These are phyloP conservation scores for Xestia c-nigrum DNA, from an alignment of 2,888 invertebrate genomes.

Conservation along the genomic window DNA sequence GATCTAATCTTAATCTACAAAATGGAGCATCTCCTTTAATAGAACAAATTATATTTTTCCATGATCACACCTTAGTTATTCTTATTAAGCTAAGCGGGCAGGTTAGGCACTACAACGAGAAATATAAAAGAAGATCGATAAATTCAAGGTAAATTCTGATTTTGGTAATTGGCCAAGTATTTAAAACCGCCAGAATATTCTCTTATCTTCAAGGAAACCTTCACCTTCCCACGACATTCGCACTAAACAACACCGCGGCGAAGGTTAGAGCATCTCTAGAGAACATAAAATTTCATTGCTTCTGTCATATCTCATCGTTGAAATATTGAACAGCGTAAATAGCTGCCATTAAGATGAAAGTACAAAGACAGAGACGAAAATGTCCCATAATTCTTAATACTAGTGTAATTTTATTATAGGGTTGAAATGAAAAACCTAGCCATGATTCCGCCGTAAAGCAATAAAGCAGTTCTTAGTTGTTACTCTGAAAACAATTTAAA, in stretches of 20 bases:
- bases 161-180: neutral
- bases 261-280: constrained; percentile 54
- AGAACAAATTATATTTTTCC: too few species aligned
- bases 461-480: constrained; percentile 78
- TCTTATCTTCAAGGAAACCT: neutral
- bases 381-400: constrained; percentile 78
- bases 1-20: too few species aligned
- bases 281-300: constrained; percentile 62
- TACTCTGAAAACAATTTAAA: constrained; percentile 87
- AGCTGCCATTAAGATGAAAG: constrained; percentile 78
- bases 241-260: constrained; percentile 27
- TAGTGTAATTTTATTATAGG: constrained; percentile 78
- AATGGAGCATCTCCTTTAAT: too few species aligned
- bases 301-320: constrained; percentile 70
- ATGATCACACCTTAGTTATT: too few species aligned
- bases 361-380: constrained; percentile 66
- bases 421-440: constrained; percentile 80
- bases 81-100: too few species aligned
- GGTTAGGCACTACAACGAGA: too few species aligned
- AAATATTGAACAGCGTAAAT: constrained; percentile 76
- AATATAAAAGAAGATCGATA: too few species aligned
- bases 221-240: constrained; percentile 52
- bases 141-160: neutral
- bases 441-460: constrained; percentile 79
- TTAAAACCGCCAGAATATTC: too few species aligned